These are phyloP conservation scores for Clostera curtula DNA, from an alignment of 2,888 invertebrate species.

Conservation along the genomic window DNA sequence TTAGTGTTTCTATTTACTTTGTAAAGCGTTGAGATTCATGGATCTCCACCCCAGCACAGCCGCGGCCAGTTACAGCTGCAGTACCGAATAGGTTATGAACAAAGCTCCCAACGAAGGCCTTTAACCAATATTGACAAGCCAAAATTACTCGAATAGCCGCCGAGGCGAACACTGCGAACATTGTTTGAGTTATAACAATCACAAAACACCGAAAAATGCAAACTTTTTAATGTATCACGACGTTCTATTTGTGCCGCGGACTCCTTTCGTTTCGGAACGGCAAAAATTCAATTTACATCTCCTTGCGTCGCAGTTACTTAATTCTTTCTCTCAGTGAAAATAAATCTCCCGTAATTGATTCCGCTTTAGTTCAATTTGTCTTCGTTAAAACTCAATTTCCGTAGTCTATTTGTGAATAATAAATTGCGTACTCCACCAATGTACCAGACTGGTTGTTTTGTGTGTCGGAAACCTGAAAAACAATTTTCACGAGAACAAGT, in stretches of 20 bases:
- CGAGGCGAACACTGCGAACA: conserved; percentile 7
- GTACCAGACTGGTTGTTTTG: conserved; percentile 47
- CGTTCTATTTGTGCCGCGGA: conserved; percentile 33
- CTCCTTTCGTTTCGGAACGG: conserved; percentile 44
- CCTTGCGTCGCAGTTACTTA: conserved; percentile 60
- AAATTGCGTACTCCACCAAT: conserved; percentile 61
- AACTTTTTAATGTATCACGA: conserved; percentile 42
- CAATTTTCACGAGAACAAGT: conserved; percentile 54
- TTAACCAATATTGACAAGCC: conserved; percentile 15
- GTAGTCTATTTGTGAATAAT: conserved; percentile 70
- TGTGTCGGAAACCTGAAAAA: conserved; percentile 36
- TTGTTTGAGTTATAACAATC: conserved; percentile 26
- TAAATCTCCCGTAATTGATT: conserved; percentile 72
- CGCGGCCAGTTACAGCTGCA: conserved; percentile 17
- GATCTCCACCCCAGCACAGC: too few species aligned
- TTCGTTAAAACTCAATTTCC: conserved; percentile 73
- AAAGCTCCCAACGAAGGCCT: conserved; percentile 15
- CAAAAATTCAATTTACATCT: conserved; percentile 69
- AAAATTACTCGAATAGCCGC: conserved; percentile 14
- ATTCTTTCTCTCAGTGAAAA: conserved; percentile 65
- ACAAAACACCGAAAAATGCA: conserved; percentile 26
- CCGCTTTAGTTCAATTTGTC: conserved; percentile 72
- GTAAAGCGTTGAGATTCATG: too few species aligned
- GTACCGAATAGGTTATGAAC: conserved; percentile 17
- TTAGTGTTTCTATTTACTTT: too few species aligned